Percentiles rank a stretch among this genome's conserved stretches.
Conservation (phyloP, 2,113 vertebrate genomes). For the Platysternon megacephalum region DNA sequence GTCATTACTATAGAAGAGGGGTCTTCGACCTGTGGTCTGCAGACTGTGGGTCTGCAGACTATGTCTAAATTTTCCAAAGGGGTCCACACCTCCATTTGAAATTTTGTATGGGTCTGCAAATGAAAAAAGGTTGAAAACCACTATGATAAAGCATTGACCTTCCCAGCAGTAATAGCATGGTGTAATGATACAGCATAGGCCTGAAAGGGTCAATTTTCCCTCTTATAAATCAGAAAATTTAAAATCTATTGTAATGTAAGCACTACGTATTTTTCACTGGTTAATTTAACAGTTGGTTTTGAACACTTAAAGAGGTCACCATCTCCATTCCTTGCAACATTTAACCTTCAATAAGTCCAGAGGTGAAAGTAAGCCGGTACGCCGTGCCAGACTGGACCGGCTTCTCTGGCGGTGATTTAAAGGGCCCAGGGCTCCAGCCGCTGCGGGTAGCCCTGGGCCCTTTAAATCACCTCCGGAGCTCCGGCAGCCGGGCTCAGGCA, state of each 20-base stretch:
- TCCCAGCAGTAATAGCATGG: background rate
- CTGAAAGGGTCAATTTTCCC: background rate
- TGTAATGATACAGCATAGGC: background rate
- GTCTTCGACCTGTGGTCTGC: no score
- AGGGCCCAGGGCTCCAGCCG: no score
- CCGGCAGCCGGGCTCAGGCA: no score
- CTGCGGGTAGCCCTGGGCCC: no score
- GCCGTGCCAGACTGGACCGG: no score
- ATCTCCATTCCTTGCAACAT: background rate
- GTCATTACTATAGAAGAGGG: background rate
- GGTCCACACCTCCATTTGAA: background rate
- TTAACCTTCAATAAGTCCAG: background rate
- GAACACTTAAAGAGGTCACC: constrained; percentile 24
- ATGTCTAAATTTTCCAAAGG: background rate
- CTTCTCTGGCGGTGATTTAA: no score
- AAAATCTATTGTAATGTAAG: background rate
- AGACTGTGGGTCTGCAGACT: background rate
- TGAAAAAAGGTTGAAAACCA: background rate
- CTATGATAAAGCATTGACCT: background rate
- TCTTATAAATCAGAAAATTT: background rate
- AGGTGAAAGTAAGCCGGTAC: no score
- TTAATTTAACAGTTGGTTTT: background rate
- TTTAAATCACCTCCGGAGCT: no score
- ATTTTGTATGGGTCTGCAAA: background rate
- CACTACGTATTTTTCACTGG: background rate